Conservation (phyloP, 2,797 vertebrate genomes). For the Tiaroga cobitis region DNA sequence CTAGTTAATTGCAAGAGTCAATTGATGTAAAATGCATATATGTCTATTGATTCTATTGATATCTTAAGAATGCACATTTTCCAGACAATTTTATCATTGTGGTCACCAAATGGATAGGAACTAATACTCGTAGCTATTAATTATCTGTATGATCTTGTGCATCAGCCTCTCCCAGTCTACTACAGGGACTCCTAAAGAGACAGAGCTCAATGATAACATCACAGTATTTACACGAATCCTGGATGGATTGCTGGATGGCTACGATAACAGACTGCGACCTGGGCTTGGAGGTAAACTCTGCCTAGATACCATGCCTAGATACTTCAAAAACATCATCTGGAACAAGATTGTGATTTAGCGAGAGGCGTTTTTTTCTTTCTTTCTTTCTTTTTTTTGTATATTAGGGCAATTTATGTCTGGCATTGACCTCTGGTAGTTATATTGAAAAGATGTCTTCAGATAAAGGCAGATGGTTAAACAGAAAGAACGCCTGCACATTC, state of each 20-base stretch:
- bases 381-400: not conserved
- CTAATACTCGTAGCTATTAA: slow-evolving; percentile 23
- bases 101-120: not conserved
- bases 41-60: not conserved
- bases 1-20: not conserved
- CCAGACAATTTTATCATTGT: not conserved
- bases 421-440: slow-evolving; percentile 31
- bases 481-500: slow-evolving; percentile 30
- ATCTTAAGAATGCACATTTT: not conserved
- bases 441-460: slow-evolving; percentile 34
- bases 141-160: slow-evolving; percentile 24
- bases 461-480: slow-evolving; percentile 14
- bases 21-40: not conserved
- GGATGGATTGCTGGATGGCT: slow-evolving; percentile 91
- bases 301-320: slow-evolving; percentile 1
- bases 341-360: not conserved
- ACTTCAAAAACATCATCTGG: not conserved
- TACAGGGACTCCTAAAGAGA: slow-evolving; percentile 82
- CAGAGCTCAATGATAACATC: slow-evolving; percentile 91
- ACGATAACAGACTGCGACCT: slow-evolving; percentile 91
- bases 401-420: not conserved
- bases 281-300: slow-evolving; percentile 86
- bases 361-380: not conserved
- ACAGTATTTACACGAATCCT: slow-evolving; percentile 94
- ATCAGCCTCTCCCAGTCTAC: slow-evolving; percentile 87